Conservation (phyloP, 2,113 vertebrate species). For the Notechis scutatus region DNA sequence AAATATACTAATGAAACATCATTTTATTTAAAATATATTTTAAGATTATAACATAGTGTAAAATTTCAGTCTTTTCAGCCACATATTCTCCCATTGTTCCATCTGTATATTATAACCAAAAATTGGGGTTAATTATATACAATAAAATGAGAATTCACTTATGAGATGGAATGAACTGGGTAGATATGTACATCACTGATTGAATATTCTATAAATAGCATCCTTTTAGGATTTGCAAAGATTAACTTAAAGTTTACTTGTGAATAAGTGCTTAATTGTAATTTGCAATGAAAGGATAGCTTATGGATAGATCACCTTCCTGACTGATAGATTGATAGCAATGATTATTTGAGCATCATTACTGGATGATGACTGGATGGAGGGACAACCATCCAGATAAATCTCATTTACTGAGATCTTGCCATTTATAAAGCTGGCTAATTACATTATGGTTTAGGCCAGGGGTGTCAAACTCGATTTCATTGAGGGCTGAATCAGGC, state of each 20-base stretch:
- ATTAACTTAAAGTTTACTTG: neutral
- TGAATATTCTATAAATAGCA: neutral
- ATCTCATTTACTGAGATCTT: slow-evolving; percentile 23
- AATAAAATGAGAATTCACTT: neutral
- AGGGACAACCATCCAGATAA: slow-evolving; percentile 22
- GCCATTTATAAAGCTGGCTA: slow-evolving; percentile 51
- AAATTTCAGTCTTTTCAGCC: neutral
- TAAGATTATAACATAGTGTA: neutral
- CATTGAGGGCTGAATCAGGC: too few species aligned
- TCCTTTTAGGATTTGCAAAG: slow-evolving; percentile 16
- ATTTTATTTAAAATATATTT: neutral
- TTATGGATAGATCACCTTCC: slow-evolving; percentile 29
- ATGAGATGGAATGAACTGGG: neutral
- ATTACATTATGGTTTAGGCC: slow-evolving; percentile 49
- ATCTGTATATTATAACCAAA: neutral
- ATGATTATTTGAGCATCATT: neutral
- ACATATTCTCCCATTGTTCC: neutral
- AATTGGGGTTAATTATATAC: neutral
- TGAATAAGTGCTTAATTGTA: slow-evolving; percentile 11
- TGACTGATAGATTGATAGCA: slow-evolving; percentile 12
- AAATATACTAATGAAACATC: neutral
- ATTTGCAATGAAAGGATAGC: slow-evolving; percentile 9
- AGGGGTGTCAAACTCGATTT: too few species aligned
- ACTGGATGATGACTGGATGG: slow-evolving; percentile 22
- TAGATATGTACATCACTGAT: neutral